Evolutionary conservation across 2,888 invertebrate species (phyloP).

Genomic region (Trissoscelio sp.): DNA sequence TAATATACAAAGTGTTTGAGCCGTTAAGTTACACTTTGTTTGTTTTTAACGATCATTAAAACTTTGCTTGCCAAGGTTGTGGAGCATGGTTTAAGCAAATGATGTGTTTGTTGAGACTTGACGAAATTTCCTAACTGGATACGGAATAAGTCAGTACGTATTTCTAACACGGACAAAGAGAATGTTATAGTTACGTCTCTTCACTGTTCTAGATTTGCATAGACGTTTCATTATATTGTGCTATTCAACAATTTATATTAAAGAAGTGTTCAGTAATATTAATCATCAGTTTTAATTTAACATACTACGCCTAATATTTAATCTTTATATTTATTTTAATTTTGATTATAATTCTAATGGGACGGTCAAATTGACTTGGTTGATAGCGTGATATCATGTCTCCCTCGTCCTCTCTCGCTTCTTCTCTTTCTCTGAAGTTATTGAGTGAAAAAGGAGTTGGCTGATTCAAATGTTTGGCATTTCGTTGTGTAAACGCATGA

Average conservation of each 20-base stretch:
- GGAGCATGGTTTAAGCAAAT: constrained; percentile 42
- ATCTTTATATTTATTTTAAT: too few species aligned
- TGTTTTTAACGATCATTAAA: constrained; percentile 52
- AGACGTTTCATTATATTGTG: constrained; percentile 27
- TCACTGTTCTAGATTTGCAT: constrained; percentile 27
- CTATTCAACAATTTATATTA: constrained; percentile 27
- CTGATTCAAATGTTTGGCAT: not conserved
- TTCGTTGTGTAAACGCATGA: not conserved
- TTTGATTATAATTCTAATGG: too few species aligned
- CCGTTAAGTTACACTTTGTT: constrained; percentile 10
- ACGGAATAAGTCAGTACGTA: constrained; percentile 43
- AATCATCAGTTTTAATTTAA: too few species aligned
- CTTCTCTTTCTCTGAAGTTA: too few species aligned
- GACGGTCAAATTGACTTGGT: too few species aligned
- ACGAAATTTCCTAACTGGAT: constrained; percentile 52
- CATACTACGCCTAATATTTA: too few species aligned
- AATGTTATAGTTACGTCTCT: constrained; percentile 51
- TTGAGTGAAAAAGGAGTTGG: too few species aligned
- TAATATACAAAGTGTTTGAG: not conserved
- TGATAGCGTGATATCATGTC: too few species aligned
- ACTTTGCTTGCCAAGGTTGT: constrained; percentile 21
- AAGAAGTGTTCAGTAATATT: too few species aligned
- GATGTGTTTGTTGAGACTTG: constrained; percentile 54
- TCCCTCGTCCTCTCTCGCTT: too few species aligned
- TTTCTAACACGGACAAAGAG: constrained; percentile 47